Evolutionary conservation across 2,888 invertebrate genomes (phyloP), one percentile per base, ranked within the genome.

Genomic region (Ophioninae sp.): DNA sequence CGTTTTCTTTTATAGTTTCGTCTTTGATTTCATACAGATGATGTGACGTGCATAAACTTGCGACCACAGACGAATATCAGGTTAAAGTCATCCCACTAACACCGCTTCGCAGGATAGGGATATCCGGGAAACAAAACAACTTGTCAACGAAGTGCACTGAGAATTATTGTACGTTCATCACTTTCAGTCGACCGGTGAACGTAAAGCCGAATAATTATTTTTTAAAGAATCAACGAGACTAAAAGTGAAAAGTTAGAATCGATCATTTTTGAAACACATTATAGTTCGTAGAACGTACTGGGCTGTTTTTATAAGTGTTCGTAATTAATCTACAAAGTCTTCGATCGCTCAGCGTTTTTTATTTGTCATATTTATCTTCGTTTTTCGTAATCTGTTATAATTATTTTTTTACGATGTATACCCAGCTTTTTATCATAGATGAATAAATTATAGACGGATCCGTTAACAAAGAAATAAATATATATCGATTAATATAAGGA

Each of bases 31-130:
- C 56, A 82, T 74, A 79, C 85, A 92, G 92, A 90, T 79, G 86
- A 90, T 85, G 87, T 89, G 84, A 87, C 88, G 86, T 89, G 90
- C 87, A 88, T 90, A 87, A 86, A 88, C 73, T 85, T 90, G 81
- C 87, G 86, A 44, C 87, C 89, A 72, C 90, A 90, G 87, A 90
- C 88, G 83, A 86, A 86, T 86, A 69, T 88, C 86, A 87, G 86
- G 81, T 87, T 88, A 88, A 88, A 89, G 87, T 81, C 87, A 88
- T 87, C 84, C 69, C 86, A 89, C 69, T 90, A 88, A 89, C 79
- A n/a, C 79, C 79, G 80, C 73, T 85, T 85, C 78, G 78, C 67
- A 78, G 71, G 83, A 84, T 59, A 82, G 58, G 76, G 41, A 71
- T 67, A 59, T 74, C 79, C 51, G 17, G 51, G 17, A 51, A 51